A percentile compares a stretch with the other conserved stretches of the same genome.
Evolutionary conservation across 2,888 invertebrate species (phyloP).

Genomic region (Rambutsinella grinnellia): DNA sequence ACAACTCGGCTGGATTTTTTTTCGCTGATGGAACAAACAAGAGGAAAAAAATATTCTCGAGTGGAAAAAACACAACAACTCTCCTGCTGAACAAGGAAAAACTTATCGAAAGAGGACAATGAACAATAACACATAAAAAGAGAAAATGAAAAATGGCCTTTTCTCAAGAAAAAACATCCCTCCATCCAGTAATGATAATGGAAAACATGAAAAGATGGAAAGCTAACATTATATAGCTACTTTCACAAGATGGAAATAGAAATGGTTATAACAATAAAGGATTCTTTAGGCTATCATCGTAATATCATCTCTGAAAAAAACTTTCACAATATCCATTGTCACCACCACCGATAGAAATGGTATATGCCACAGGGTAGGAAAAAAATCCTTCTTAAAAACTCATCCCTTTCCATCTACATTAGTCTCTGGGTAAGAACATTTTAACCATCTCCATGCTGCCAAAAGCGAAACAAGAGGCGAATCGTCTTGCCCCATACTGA

Average conservation of each 20-base stretch:
- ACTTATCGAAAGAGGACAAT: conserved; percentile 53
- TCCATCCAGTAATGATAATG: too few species aligned
- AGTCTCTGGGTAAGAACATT: conserved; percentile 27
- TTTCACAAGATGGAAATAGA: too few species aligned
- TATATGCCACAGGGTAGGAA: conserved; percentile 55
- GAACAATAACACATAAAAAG: conserved; percentile 48
- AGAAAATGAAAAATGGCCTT: conserved; percentile 52
- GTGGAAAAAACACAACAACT: conserved; percentile 27
- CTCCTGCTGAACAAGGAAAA: conserved; percentile 25
- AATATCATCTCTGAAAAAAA: too few species aligned
- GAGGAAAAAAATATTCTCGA: conserved; percentile 39
- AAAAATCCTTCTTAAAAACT: conserved; percentile 52
- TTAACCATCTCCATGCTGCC: neutral
- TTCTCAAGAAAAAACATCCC: conserved; percentile 37
- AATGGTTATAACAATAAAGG: too few species aligned
- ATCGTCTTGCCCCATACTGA: conserved; percentile 65
- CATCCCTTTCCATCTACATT: too few species aligned
- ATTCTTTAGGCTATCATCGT: conserved; percentile 54
- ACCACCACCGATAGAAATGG: conserved; percentile 44
- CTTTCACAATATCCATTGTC: conserved; percentile 43
- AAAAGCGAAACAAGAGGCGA: conserved; percentile 42
- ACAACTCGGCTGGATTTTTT: conserved; percentile 53
- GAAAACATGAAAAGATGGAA: too few species aligned
- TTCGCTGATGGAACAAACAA: conserved; percentile 57
- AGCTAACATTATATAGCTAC: too few species aligned